These are phyloP conservation scores for Mellivora capensis DNA, from an alignment of 2,113 vertebrate genomes.

Conservation along the genomic window DNA sequence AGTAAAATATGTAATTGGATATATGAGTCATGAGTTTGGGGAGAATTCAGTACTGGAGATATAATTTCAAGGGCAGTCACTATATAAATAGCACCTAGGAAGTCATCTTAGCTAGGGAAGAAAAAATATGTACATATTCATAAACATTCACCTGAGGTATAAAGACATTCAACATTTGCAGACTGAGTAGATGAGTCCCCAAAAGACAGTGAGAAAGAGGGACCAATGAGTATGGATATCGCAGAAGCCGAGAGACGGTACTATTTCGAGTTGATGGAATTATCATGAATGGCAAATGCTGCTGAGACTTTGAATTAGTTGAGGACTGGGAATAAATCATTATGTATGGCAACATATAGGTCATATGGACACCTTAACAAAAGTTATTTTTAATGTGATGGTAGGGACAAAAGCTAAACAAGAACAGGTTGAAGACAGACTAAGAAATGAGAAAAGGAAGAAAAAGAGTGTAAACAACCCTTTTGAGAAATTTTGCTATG, in stretches of 20 bases:
- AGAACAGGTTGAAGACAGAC: neutral
- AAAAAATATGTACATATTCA: neutral
- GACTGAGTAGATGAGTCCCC: neutral
- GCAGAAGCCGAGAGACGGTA: neutral
- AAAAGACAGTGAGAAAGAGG: neutral
- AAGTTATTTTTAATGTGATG: neutral
- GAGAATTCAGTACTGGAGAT: neutral
- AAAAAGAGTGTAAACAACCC: neutral
- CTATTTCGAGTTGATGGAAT: neutral
- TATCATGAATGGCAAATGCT: neutral
- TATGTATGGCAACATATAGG: neutral
- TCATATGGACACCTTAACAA: neutral
- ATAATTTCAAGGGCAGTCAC: neutral
- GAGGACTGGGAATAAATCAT: neutral
- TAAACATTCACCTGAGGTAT: neutral
- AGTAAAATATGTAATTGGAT: neutral
- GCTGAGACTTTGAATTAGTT: neutral
- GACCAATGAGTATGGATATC: neutral
- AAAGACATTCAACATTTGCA: neutral
- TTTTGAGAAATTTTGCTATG: neutral
- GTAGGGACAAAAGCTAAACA: neutral
- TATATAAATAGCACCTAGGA: neutral
- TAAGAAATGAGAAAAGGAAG: neutral
- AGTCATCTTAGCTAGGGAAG: neutral
- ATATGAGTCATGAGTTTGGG: neutral